These are phyloP conservation scores for Diachasma alloeum DNA, from an alignment of 1,140 invertebrate genomes.

Conservation along the genomic window DNA sequence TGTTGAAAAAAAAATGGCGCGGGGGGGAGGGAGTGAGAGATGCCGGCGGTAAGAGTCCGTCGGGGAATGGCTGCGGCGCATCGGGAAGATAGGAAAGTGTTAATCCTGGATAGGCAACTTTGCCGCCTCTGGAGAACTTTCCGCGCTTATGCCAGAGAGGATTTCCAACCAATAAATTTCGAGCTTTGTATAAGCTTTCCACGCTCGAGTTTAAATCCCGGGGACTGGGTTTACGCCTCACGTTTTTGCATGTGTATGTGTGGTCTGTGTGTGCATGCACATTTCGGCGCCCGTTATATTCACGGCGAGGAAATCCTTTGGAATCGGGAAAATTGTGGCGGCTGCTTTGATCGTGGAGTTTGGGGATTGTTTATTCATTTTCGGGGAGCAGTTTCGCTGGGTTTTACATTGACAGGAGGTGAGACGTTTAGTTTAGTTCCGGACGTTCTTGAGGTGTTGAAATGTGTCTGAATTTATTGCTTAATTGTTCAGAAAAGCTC, in stretches of 20 bases:
- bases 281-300: conserved; percentile 11
- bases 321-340: not conserved
- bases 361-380: too few species aligned
- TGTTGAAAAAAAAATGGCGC: not conserved
- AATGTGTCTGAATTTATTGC: too few species aligned
- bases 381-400: too few species aligned
- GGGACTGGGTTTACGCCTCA: conserved; percentile 38
- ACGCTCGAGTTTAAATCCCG: conserved; percentile 65
- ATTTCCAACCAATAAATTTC: conserved; percentile 66
- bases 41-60: conserved; percentile 37
- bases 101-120: conserved; percentile 63
- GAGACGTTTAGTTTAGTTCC: too few species aligned
- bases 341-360: too few species aligned
- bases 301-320: not conserved
- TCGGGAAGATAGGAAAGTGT: conserved; percentile 66
- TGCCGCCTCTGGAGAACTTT: conserved; percentile 58
- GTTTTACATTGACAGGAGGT: too few species aligned
- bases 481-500: too few species aligned
- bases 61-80: conserved; percentile 48
- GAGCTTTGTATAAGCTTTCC: conserved; percentile 67
- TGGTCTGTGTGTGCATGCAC: conserved; percentile 15
- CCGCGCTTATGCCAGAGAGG: conserved; percentile 61
- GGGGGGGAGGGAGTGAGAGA: not conserved
- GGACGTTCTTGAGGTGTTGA: too few species aligned
- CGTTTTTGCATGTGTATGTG: conserved; percentile 39